Base-by-base conservation (phyloP, 2,888 invertebrate species). In the Sphaeridia pumilis region DNA sequence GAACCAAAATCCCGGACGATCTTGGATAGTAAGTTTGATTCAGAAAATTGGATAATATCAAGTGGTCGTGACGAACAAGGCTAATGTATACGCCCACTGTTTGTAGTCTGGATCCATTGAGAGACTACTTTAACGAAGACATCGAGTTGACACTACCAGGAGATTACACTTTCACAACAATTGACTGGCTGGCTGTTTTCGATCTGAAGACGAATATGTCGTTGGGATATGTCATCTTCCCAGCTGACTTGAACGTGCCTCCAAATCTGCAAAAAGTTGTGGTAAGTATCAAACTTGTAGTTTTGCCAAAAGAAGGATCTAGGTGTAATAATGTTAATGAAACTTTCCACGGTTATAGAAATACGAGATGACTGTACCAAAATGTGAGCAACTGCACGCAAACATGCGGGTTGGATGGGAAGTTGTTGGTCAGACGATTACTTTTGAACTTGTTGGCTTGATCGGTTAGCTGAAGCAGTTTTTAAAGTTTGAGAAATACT, bases 331-430 rank as follows among this genome's bases (percentile, higher is more conserved):
- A 76, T 12, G 4, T 45, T 28, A 3, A 14, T 5, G 21, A 44
- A 44, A 44, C n/a, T 21, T 14, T 10, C 25, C 31, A 10, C 31
- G 14, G 20, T 38, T 34, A 20, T 31, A 63, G 60, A 63, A 63
- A 63, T 58, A 58, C 45, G 57, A 61, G 27, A 59, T 80, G 56
- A 72, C 78, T 45, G 70, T 90, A 55, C 88, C 89, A 44, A 84
- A 87, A 70, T 92, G 92, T 68, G 72, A 81, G 45, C 90, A 89
- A 70, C 75, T 92, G 50, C 90, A 92, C 71, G 82, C 82, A 69
- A 79, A 85, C 69, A 74, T 82, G 60, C 87, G 87, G 74, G 78
- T 88, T 2, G 81, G 84, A 10, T 92, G 90, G 90, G 89, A 90
- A 70, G 82, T 89, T 25, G 89, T 89, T 70, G 90, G 90, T 0